Evolutionary conservation across 2,888 invertebrate species (phyloP).

Genomic region (Hemaris fuciformis): DNA sequence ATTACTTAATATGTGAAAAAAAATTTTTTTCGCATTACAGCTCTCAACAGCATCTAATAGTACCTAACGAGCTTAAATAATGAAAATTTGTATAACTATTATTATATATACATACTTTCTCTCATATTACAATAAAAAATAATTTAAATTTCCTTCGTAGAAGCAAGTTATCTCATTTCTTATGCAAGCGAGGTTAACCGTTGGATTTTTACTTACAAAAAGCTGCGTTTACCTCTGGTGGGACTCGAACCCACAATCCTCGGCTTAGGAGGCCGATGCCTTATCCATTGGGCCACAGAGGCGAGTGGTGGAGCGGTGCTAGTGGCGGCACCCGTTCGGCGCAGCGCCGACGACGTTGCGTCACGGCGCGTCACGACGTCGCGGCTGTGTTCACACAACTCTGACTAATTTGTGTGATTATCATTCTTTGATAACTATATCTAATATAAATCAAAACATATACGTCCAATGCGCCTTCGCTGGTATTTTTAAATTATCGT

Average conservation of each 20-base stretch:
- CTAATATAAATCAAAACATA: not conserved
- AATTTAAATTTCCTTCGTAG: not conserved
- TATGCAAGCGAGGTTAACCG: too few species aligned
- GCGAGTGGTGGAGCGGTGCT: constrained; percentile 91
- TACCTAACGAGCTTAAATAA: too few species aligned
- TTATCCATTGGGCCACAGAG: constrained; percentile 93
- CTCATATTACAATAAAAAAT: not conserved
- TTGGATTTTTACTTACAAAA: constrained; percentile 41
- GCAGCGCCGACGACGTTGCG: constrained; percentile 52
- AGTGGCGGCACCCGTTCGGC: constrained; percentile 78
- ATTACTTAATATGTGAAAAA: too few species aligned
- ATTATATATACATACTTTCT: too few species aligned
- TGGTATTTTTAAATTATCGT: not conserved
- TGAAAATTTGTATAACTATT: too few species aligned
- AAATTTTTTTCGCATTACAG: too few species aligned
- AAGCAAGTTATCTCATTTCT: not conserved
- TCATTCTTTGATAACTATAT: not conserved
- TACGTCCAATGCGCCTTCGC: not conserved
- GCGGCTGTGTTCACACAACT: constrained; percentile 45
- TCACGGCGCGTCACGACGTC: constrained; percentile 44
- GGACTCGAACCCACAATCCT: constrained; percentile 93
- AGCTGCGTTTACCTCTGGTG: constrained; percentile 87
- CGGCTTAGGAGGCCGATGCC: constrained; percentile 93
- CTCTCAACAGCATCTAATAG: too few species aligned
- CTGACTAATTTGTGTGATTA: constrained; percentile 7